Conservation (phyloP, 2,888 invertebrate species). For the Lingula anatina region DNA sequence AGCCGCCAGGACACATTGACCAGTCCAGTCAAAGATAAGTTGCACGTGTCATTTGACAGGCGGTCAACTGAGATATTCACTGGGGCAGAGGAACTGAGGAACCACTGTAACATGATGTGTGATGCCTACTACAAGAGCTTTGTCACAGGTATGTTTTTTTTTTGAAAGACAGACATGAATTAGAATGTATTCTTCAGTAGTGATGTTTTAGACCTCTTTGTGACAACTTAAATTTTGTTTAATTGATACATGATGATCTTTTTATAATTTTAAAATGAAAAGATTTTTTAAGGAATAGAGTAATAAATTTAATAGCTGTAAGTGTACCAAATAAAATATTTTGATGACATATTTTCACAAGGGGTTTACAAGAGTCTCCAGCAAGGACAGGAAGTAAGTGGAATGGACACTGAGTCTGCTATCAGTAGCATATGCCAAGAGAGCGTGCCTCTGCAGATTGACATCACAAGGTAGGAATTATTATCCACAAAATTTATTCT, state of each 20-base stretch:
- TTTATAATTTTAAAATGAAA: no score
- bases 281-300: no score
- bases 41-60: conserved; percentile 23
- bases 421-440: conserved; percentile 67
- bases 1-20: conserved; percentile 3
- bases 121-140: conserved; percentile 63
- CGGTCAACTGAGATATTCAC: conserved; percentile 27
- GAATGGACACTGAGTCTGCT: conserved; percentile 64
- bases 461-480: no score
- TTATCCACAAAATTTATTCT: no score
- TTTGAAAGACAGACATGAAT: no score
- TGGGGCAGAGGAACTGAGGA: conserved; percentile 51
- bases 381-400: conserved; percentile 58
- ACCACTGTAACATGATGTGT: conserved; percentile 60
- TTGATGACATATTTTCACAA: no score
- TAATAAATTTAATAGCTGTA: no score
- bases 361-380: conserved; percentile 60
- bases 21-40: conserved; percentile 8
- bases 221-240: no score
- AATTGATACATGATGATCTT: no score
- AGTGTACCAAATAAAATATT: no score
- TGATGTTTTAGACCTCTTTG: no score
- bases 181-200: no score
- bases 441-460: conserved; percentile 61
- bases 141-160: conserved; percentile 54